phyloP scores from a whole-genome alignment of 2,113 vertebrate species.

The human region GRCh38 chr18:10723501-10724000 shows the following conservation, averaged over 20 bases:
- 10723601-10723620: neutral
- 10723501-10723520: neutral
- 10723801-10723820: slow-evolving; percentile 11
- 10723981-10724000: neutral
- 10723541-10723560: slow-evolving; percentile 40
- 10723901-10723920: neutral
- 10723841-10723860: slow-evolving; percentile 40
- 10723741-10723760: neutral
- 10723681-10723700: neutral
- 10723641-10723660: neutral
- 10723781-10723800: neutral
- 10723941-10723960: neutral
- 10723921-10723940: neutral
- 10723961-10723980: neutral
- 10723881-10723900: neutral
- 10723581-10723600: slow-evolving; percentile 38
- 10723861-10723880: neutral
- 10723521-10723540: slow-evolving; percentile 24
- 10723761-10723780: slow-evolving; percentile 17
- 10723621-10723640: neutral
- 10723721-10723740: neutral
- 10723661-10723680: neutral
- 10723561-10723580: slow-evolving; percentile 33
- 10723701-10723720: slow-evolving; percentile 1
- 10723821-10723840: neutral